These are phyloP conservation scores for Apoderus coryli DNA, from an alignment of 2,888 invertebrate species.

Conservation along the genomic window DNA sequence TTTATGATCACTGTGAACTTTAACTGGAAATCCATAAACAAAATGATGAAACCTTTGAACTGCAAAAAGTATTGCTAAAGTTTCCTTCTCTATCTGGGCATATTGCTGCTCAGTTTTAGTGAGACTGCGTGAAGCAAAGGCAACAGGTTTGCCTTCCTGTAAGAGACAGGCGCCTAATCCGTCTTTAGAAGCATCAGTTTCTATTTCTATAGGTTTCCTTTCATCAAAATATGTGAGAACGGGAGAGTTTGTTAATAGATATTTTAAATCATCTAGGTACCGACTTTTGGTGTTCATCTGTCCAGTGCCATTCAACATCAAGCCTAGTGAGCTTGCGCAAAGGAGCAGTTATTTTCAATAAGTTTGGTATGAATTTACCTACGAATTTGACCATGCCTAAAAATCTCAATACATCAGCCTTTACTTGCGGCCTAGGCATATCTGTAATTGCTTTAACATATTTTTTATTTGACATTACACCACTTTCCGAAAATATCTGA, in stretches of 20 bases:
- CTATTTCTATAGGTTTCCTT: conserved; percentile 18
- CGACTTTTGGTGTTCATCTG: conserved; percentile 9
- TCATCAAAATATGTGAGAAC: conserved; percentile 18
- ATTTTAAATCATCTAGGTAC: conserved; percentile 16
- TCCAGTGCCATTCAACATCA: conserved; percentile 13
- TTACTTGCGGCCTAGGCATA: conserved; percentile 14
- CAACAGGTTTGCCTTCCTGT: too few relatives aligned
- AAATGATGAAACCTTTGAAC: conserved; percentile 17
- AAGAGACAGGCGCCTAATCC: too few relatives aligned
- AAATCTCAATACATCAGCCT: conserved; percentile 15
- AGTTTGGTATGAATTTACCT: conserved; percentile 8
- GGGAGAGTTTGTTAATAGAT: conserved; percentile 16
- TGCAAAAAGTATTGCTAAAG: conserved; percentile 24
- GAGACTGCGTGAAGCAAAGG: too few relatives aligned
- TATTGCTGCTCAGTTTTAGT: conserved; percentile 3
- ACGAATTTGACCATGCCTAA: conserved; percentile 16
- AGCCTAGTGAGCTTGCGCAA: conserved; percentile 14
- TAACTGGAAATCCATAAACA: conserved; percentile 7
- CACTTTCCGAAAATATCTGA: conserved; percentile 12
- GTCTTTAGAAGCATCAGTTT: too few relatives aligned
- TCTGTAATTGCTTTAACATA: conserved; percentile 16
- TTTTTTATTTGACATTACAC: conserved; percentile 9
- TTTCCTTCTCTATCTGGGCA: conserved; percentile 28
- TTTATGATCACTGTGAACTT: conserved; percentile 1
- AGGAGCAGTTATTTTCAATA: conserved; percentile 15